Base-by-base conservation (phyloP, 2,113 vertebrate species). In the human region DNA sequence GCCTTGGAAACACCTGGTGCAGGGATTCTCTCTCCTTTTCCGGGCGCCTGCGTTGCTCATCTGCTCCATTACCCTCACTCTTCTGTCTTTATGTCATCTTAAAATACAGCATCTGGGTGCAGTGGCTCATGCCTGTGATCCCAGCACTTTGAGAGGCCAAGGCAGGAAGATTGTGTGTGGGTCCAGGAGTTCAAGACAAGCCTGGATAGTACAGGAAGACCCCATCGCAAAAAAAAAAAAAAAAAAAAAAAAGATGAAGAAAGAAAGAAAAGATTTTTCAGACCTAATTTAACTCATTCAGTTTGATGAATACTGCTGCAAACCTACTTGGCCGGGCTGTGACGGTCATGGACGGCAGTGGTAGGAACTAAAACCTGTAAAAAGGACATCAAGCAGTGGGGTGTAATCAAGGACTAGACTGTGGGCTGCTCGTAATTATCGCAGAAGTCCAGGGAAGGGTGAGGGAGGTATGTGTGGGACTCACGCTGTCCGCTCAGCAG, bases 341-440 rank as follows among this genome's bases (percentile, higher is more conserved):
- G 79, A 6, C 0, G 1, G 7, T 10, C 27, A 8, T 0, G 20
- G 68, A 50, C 4, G 1, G 13, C 14, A 16, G 35, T 5, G 2
- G 3, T 43, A 50, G 76, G 27, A 40, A 25, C 40, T 50, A 2
- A 40, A 13, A 35, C 38, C 23, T 4, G 0, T 0, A 35, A 43
- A 52, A 82, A 72, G 40, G 45, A 50, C 8, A 18, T 14, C 27
- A 27, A 2, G 40, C 3, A 13, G 48, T 1, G 14, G 25, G 13
- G 64, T 27, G 35, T 43, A 13, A n/a, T n/a, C 40, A 5, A 70
- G 43, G 52, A 10, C 45, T 25, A 16, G 61, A 18, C 7, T 2
- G 2, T 1, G 8, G 0, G 17, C 50, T 27, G 43, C 13, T 5
- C 0, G 1, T 25, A 8, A 75, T 48, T 1, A 17, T 38, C 43